Evolutionary conservation across 2,888 invertebrate species (phyloP), one percentile per base, ranked within the genome.

Genomic region (Proisotoma minuta): DNA sequence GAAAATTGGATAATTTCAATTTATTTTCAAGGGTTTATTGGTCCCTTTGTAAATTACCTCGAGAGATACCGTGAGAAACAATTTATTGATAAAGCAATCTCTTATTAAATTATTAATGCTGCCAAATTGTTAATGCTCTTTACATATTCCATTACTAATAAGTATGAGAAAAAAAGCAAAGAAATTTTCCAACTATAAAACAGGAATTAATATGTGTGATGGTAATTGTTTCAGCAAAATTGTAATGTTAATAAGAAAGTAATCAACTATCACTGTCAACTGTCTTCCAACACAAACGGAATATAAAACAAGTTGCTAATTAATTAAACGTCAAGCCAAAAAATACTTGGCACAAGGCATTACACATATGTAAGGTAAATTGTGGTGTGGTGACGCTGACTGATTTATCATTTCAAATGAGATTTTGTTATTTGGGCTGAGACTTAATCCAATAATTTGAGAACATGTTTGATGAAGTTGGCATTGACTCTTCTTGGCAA

Each of bases 1-100:
- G 43, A 43, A 43, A 43, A 43, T 43, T 43, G 43, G 43, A 43
- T n/a, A 43, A 43, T 43, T 43, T 43, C 43, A 43, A 43, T 43
- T 43, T 43, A 4, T 12, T n/a, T 20, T 43, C 43, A 20, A 43
- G 43, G 20, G 43, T 43, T 43, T 43, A 43, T 43, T 43, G 18
- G 10, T 43, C 43, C 43, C n/a, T n/a, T n/a, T 43, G 5, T 5
- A n/a, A 43, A 43, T 43, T 15, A 43, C 43, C 18, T 12, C n/a
- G n/a, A n/a, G 5, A n/a, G 10, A 5, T 43, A 43, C 43, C 43
- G 43, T 43, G 43, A 43, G 43, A 43, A 43, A 43, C 43, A 43
- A 43, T 43, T 43, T 43, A 43, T 43, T 43, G 43, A 43, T 43
- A n/a, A 43, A 43, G 43, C 20, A 43, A 43, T 43, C 43, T 43